These are phyloP conservation scores for Oscheius sp. DNA, from an alignment of 1,140 invertebrate species.

Conservation along the genomic window DNA sequence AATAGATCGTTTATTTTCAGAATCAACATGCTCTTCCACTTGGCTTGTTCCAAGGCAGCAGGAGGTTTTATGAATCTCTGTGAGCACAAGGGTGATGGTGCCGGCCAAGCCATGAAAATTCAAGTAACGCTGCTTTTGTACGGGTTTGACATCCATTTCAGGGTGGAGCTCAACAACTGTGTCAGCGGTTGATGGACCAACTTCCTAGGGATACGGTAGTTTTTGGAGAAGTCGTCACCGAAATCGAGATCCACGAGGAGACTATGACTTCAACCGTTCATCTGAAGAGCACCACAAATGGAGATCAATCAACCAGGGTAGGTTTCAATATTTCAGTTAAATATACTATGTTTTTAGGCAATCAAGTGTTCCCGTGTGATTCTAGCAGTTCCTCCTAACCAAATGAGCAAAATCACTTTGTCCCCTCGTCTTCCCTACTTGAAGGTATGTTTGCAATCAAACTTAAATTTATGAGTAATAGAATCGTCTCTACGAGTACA, in stretches of 20 bases:
- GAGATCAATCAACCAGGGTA: not conserved
- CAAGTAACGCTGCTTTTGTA: slow-evolving; percentile 5
- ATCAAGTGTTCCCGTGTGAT: not conserved
- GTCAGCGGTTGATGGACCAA: not conserved
- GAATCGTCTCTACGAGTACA: not conserved
- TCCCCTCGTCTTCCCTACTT: not conserved
- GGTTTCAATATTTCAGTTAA: not conserved
- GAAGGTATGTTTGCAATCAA: not conserved
- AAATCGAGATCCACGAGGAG: not conserved
- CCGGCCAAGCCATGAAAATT: slow-evolving; percentile 26
- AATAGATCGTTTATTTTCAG: slow-evolving; percentile 12
- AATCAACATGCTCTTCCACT: slow-evolving; percentile 19
- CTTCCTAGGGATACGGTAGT: slow-evolving; percentile 11
- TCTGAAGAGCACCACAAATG: not conserved
- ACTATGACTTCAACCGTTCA: not conserved
- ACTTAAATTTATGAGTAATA: not conserved
- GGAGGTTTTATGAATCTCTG: slow-evolving; percentile 21
- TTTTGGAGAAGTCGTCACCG: slow-evolving; percentile 15
- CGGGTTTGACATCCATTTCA: not conserved
- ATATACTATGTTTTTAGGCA: not conserved
- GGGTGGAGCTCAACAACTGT: slow-evolving; percentile 33
- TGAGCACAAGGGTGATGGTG: slow-evolving; percentile 19
- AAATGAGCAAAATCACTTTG: not conserved
- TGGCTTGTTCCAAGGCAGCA: slow-evolving; percentile 23
- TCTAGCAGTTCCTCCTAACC: not conserved